Percentiles rank a stretch among this genome's conserved stretches.
Conservation (phyloP, 2,888 invertebrate genomes). For the Lumbricus terrestris region DNA sequence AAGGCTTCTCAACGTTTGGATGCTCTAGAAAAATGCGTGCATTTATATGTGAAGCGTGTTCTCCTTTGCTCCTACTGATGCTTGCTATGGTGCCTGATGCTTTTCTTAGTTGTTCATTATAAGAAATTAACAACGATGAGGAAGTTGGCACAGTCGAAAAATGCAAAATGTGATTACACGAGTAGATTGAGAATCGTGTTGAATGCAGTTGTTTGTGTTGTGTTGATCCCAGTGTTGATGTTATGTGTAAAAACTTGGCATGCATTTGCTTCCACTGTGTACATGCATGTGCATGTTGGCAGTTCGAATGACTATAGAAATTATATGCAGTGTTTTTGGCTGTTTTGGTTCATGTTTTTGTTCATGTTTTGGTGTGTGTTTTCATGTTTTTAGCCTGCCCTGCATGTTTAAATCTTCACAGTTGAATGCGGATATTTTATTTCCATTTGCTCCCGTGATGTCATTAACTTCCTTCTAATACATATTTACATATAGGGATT, state of each 20-base stretch:
- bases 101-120: background rate
- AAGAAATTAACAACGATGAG: background rate
- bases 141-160: background rate
- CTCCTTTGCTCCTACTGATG: background rate
- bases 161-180: background rate
- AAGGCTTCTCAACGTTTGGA: background rate
- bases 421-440: background rate
- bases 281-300: background rate
- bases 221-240: background rate
- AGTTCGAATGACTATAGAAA: background rate
- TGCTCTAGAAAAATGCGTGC: background rate
- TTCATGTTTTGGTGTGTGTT: too few relatives aligned
- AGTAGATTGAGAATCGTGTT: background rate
- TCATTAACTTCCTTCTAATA: background rate
- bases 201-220: too few relatives aligned
- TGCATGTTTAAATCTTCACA: too few relatives aligned
- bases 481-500: background rate
- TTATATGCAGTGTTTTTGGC: background rate
- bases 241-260: background rate
- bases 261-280: background rate
- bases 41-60: too few relatives aligned
- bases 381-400: too few relatives aligned
- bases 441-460: background rate
- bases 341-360: too few relatives aligned
- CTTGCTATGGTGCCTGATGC: background rate